phyloP scores from a whole-genome alignment of 2,797 vertebrate species.

The Lateolabrax maculatus region DNA sequence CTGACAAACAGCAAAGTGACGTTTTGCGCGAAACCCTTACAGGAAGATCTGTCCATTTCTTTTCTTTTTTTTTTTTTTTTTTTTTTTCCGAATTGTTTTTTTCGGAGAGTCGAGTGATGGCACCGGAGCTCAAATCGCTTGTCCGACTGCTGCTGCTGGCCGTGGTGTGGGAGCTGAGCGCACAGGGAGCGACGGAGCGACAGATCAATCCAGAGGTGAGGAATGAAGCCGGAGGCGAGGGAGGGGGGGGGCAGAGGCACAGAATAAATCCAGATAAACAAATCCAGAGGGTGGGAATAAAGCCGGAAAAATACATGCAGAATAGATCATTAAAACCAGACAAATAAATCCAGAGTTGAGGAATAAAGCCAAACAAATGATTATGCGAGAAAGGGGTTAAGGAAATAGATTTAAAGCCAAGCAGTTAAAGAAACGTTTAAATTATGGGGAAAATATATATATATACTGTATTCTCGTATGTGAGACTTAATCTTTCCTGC shows the following conservation, averaged over 20 bases:
- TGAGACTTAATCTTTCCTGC: neutral
- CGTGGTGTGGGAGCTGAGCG: slow-evolving; percentile 73
- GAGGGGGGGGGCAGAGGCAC: too few species aligned
- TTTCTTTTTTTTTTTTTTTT: neutral
- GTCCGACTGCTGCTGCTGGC: slow-evolving; percentile 79
- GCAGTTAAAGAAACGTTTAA: neutral
- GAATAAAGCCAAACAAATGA: neutral
- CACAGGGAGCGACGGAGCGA: slow-evolving; percentile 70
- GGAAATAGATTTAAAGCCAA: neutral
- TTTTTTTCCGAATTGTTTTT: neutral
- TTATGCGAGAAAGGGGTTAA: neutral
- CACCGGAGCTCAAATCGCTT: slow-evolving; percentile 62
- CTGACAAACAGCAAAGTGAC: slow-evolving; percentile 65
- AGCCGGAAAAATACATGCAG: neutral
- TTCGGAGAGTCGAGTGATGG: slow-evolving; percentile 72
- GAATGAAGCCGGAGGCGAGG: neutral
- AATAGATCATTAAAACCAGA: neutral
- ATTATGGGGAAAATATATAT: neutral
- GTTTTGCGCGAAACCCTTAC: slow-evolving; percentile 13
- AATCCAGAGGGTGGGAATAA: neutral
- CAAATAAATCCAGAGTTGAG: neutral
- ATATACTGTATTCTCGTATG: neutral
- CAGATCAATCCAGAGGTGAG: slow-evolving; percentile 85
- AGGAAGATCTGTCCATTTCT: slow-evolving; percentile 26
- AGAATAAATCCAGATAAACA: neutral